phyloP scores from a whole-genome alignment of 1,140 invertebrate genomes.

The Heliconius congener region DNA sequence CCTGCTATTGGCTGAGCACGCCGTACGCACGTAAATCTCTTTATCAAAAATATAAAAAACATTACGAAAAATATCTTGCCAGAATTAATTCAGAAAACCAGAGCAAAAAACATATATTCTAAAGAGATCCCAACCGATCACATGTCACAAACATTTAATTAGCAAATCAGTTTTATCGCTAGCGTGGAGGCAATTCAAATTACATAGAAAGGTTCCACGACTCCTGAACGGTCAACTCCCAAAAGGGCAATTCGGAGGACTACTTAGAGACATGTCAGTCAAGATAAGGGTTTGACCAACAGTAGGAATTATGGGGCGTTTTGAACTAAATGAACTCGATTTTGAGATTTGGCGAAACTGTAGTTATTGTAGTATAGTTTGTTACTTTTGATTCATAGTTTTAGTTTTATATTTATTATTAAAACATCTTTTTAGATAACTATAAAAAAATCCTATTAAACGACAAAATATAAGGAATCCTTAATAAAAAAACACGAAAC shows the following conservation, averaged over 20 bases:
- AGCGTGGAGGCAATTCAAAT: slow-evolving; percentile 34
- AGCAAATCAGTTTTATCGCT: slow-evolving; percentile 22
- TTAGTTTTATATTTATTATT: not conserved
- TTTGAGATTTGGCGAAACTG: not conserved
- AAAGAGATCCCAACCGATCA: not conserved
- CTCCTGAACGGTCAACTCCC: slow-evolving; percentile 39
- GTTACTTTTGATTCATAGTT: not conserved
- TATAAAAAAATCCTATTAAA: too few relatives aligned
- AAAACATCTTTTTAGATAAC: not conserved
- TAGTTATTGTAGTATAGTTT: not conserved
- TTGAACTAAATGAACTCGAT: slow-evolving; percentile 40
- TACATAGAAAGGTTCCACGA: slow-evolving; percentile 32
- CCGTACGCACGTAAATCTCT: not conserved
- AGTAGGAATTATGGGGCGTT: slow-evolving; percentile 41
- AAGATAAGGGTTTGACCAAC: slow-evolving; percentile 48
- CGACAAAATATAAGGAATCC: too few relatives aligned
- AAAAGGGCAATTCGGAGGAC: slow-evolving; percentile 48
- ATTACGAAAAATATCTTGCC: not conserved
- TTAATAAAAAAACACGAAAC: too few relatives aligned
- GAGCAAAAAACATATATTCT: not conserved
- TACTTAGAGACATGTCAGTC: slow-evolving; percentile 53
- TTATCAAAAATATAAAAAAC: not conserved
- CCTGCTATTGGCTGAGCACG: too few relatives aligned
- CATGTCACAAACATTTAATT: slow-evolving; percentile 19
- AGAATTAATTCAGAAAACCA: not conserved